A percentile compares a stretch with the other conserved stretches of the same genome.
Conservation (phyloP, 2,113 vertebrate species). For the Oncorhynchus masou region DNA sequence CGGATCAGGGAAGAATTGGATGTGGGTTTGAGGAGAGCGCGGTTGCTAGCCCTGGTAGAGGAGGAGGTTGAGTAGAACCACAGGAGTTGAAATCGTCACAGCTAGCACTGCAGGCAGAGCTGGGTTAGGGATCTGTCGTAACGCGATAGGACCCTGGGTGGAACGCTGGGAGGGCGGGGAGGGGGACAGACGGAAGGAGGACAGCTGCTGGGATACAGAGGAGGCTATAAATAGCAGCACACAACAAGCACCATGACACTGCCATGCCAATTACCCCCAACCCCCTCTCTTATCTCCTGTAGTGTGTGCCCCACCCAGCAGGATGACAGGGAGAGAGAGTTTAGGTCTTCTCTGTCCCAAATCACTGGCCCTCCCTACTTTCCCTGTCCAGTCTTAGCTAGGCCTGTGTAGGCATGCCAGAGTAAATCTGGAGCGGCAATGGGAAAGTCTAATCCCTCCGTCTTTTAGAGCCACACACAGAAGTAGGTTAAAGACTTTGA, state of each 20-base stretch:
- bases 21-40: slow-evolving; percentile 33
- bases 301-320: slow-evolving; percentile 10
- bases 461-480: background rate
- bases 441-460: too few relatives aligned
- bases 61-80: slow-evolving; percentile 25
- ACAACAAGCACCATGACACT: background rate
- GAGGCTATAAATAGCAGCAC: slow-evolving; percentile 82
- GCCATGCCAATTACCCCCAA: slow-evolving; percentile 44
- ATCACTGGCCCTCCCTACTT: background rate
- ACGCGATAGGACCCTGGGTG: slow-evolving; percentile 61
- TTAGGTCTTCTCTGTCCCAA: background rate
- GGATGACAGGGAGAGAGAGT: background rate
- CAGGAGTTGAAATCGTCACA: slow-evolving; percentile 40
- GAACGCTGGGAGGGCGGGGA: slow-evolving; percentile 30
- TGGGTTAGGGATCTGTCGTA: slow-evolving; percentile 34
- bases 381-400: background rate
- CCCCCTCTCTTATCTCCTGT: slow-evolving; percentile 38
- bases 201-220: slow-evolving; percentile 81
- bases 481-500: background rate
- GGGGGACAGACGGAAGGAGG: slow-evolving; percentile 45
- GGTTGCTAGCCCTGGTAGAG: slow-evolving; percentile 29
- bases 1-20: slow-evolving; percentile 28
- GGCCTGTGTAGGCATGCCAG: background rate
- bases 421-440: background rate
- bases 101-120: slow-evolving; percentile 25